phyloP scores from a whole-genome alignment of 1,140 invertebrate genomes.

The Cherax destructor region DNA sequence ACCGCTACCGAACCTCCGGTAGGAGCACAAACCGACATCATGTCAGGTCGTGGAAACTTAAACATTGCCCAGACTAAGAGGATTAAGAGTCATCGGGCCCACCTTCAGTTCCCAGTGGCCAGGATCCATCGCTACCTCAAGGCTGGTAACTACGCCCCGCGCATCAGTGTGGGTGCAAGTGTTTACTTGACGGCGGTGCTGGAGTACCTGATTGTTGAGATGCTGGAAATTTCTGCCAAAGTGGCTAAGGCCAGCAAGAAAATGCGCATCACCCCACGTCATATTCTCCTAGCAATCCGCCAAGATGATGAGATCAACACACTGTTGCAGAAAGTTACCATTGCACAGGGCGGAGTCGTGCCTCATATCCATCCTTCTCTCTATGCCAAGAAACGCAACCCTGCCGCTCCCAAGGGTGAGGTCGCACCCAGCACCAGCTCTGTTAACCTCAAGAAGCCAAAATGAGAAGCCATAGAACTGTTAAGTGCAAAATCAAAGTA shows the following conservation, averaged over 20 bases:
- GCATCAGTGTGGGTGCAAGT: constrained; percentile 82
- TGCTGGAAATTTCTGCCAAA: constrained; percentile 77
- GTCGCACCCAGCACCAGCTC: too few species aligned
- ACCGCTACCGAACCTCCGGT: not conserved
- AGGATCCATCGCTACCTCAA: constrained; percentile 83
- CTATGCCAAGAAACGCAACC: constrained; percentile 78
- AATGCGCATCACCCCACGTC: constrained; percentile 84
- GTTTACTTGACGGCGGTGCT: constrained; percentile 83
- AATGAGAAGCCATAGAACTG: not conserved
- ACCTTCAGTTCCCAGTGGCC: constrained; percentile 84
- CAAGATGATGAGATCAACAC: constrained; percentile 91
- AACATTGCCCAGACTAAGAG: constrained; percentile 77
- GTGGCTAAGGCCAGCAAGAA: constrained; percentile 54
- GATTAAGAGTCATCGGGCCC: constrained; percentile 81
- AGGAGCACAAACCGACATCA: not conserved
- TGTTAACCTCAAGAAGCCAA: not conserved
- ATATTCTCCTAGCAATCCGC: constrained; percentile 87
- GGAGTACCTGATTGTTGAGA: constrained; percentile 81
- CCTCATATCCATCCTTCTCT: constrained; percentile 87
- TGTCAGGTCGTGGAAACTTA: not conserved
- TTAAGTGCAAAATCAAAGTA: not conserved
- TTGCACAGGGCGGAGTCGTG: constrained; percentile 88
- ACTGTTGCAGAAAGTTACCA: constrained; percentile 86
- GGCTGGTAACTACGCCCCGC: constrained; percentile 84
- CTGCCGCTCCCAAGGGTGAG: constrained; percentile 75